A percentile compares a stretch with the other conserved stretches of the same genome.
phyloP scores from a whole-genome alignment of 2,888 invertebrate genomes.

The Sthenelais limicola region DNA sequence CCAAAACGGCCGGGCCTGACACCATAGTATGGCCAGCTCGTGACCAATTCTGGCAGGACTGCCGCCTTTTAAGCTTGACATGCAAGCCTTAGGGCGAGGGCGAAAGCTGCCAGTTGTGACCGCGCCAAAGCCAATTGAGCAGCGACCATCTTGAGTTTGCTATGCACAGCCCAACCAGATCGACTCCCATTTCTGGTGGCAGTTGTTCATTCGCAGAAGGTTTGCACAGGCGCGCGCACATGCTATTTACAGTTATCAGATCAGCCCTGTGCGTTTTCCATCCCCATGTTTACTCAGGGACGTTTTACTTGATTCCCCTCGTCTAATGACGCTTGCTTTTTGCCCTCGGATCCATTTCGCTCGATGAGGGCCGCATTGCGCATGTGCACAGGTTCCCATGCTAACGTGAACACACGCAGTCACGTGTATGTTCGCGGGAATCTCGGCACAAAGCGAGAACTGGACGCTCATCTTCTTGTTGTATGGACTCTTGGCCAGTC shows the following conservation, averaged over 20 bases:
- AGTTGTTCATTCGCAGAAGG: constrained; percentile 19
- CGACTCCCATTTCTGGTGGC: background rate
- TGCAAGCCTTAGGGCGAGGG: background rate
- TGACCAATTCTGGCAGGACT: too few species aligned
- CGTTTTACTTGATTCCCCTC: constrained; percentile 2
- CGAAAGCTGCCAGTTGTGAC: constrained; percentile 16
- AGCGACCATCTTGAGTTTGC: too few species aligned
- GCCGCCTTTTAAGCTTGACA: too few species aligned
- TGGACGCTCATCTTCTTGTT: background rate
- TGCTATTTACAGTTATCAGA: constrained; percentile 21
- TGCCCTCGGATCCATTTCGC: constrained; percentile 37
- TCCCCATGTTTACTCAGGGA: constrained; percentile 9
- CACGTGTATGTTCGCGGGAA: constrained; percentile 28
- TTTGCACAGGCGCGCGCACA: constrained; percentile 27
- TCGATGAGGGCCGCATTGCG: constrained; percentile 4
- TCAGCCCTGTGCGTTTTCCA: background rate
- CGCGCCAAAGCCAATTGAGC: constrained; percentile 2
- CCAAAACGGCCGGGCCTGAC: too few species aligned
- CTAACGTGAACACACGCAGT: background rate
- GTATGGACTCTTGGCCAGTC: background rate
- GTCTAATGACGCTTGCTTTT: constrained; percentile 35
- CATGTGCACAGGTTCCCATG: constrained; percentile 23
- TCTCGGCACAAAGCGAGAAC: constrained; percentile 24
- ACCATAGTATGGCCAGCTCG: too few species aligned
- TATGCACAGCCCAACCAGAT: too few species aligned